These are phyloP conservation scores for Catocala fraxini DNA, from an alignment of 2,888 invertebrate species.

Conservation along the genomic window DNA sequence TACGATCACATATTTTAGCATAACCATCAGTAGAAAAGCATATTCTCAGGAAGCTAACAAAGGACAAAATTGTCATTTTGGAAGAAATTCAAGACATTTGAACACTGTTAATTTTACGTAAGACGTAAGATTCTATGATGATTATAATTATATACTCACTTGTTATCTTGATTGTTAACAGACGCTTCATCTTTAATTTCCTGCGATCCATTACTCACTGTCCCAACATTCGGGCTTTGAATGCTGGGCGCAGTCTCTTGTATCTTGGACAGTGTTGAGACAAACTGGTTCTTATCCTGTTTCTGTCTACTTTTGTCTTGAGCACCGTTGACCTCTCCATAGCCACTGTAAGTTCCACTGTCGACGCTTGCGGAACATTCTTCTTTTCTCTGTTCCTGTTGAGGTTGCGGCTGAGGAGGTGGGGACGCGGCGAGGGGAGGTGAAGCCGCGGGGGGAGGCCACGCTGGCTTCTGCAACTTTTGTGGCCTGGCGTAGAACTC, in stretches of 20 bases:
- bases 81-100: too few species aligned
- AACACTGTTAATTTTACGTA: too few species aligned
- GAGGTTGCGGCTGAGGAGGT: conserved; percentile 74
- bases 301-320: conserved; percentile 76
- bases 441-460: conserved; percentile 89
- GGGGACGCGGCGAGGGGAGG: conserved; percentile 88
- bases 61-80: too few species aligned
- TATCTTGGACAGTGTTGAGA: conserved; percentile 89
- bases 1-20: background rate
- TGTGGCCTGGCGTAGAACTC: conserved; percentile 94
- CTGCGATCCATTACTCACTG: conserved; percentile 78
- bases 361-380: conserved; percentile 82
- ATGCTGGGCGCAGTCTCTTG: conserved; percentile 87
- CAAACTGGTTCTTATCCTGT: conserved; percentile 84
- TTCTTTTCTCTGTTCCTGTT: conserved; percentile 73
- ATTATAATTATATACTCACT: conserved; percentile 59
- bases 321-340: conserved; percentile 80
- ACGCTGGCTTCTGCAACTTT: conserved; percentile 90
- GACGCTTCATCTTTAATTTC: conserved; percentile 70
- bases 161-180: conserved; percentile 78
- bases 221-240: conserved; percentile 72
- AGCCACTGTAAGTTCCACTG: conserved; percentile 81
- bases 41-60: too few species aligned
- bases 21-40: background rate
- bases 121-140: too few species aligned